A percentile compares a stretch with the other conserved stretches of the same genome.
phyloP scores from a whole-genome alignment of 2,113 vertebrate species.

The Syngnathus scovelli region DNA sequence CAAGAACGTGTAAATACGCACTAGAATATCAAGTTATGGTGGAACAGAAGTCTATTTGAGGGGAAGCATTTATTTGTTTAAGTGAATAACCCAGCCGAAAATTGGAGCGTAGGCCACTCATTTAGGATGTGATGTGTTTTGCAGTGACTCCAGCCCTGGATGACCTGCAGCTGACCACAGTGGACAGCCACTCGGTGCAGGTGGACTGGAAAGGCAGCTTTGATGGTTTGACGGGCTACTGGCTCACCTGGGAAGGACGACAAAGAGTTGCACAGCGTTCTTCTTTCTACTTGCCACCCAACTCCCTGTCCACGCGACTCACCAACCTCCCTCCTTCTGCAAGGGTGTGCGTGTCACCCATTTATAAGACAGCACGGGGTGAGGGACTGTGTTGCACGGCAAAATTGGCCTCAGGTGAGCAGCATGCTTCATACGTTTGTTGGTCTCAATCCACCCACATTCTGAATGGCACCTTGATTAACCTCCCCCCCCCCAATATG shows the following conservation, averaged over 20 bases:
- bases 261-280: constrained; percentile 36
- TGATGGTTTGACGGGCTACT: constrained; percentile 74
- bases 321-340: constrained; percentile 56
- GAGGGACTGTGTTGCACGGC: constrained; percentile 73
- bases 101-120: too few species aligned
- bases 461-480: too few species aligned
- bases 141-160: constrained; percentile 67
- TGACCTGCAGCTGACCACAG: constrained; percentile 70
- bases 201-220: constrained; percentile 73
- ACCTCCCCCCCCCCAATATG: too few species aligned
- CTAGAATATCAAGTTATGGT: too few species aligned
- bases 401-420: constrained; percentile 68
- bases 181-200: constrained; percentile 70
- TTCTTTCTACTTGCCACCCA: constrained; percentile 61
- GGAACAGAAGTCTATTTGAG: too few species aligned
- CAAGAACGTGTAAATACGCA: too few species aligned
- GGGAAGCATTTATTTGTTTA: too few species aligned
- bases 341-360: constrained; percentile 76
- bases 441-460: neutral
- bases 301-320: constrained; percentile 72
- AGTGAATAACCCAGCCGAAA: too few species aligned
- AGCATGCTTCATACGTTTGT: neutral
- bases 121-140: neutral
- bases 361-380: constrained; percentile 71
- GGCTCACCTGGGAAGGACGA: constrained; percentile 74